These are phyloP conservation scores for Phoxinus dragarum DNA, from an alignment of 2,797 vertebrate genomes.

Conservation along the genomic window DNA sequence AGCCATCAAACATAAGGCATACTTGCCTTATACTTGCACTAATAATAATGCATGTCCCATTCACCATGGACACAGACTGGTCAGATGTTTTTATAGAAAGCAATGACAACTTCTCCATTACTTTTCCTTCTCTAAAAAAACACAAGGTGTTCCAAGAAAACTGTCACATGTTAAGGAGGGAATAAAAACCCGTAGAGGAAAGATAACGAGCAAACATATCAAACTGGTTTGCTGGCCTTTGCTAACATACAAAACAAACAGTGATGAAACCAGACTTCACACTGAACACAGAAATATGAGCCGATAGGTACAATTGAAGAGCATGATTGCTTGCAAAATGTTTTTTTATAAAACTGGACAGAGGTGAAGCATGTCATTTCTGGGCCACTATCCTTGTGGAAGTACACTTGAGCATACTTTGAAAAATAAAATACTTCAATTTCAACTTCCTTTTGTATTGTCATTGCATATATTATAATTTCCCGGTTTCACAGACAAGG, in stretches of 20 bases:
- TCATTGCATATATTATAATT: no score
- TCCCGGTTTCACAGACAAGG: no score
- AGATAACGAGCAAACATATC: conserved; percentile 23
- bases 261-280: conserved; percentile 7
- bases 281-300: conserved; percentile 31
- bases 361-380: background rate
- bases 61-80: background rate
- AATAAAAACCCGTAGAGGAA: conserved; percentile 7
- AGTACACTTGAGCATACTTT: background rate
- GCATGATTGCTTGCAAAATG: background rate
- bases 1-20: no score
- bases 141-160: background rate
- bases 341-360: background rate
- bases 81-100: conserved; percentile 17
- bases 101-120: conserved; percentile 1
- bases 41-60: conserved; percentile 11
- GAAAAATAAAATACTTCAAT: background rate
- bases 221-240: conserved; percentile 51
- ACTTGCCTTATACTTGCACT: conserved; percentile 57
- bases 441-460: no score
- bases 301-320: conserved; percentile 10
- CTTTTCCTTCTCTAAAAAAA: background rate
- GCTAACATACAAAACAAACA: conserved; percentile 13
- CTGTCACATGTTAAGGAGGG: background rate
- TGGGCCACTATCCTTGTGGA: background rate